Percentiles rank a stretch among this genome's conserved stretches.
phyloP scores from a whole-genome alignment of 2,888 invertebrate species.

The Phyllotreta cruciferae region DNA sequence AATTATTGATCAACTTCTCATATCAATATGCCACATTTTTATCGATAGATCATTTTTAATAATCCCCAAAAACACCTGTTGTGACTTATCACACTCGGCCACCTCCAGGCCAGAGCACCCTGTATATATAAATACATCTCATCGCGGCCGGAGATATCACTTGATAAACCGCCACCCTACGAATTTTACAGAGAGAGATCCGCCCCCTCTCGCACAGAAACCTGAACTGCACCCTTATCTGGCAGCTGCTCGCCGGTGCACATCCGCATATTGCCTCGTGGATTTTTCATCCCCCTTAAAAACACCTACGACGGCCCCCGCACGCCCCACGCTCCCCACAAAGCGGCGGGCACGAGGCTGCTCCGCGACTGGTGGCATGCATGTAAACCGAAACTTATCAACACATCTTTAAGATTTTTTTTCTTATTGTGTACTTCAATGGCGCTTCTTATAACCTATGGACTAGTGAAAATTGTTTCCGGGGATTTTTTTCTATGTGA shows the following conservation, averaged over 20 bases:
- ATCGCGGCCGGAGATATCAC: conserved; percentile 31
- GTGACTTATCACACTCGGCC: conserved; percentile 9
- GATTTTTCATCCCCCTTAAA: conserved; percentile 42
- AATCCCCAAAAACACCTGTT: conserved; percentile 17
- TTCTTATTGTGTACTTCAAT: conserved; percentile 31
- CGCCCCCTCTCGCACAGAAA: conserved; percentile 40
- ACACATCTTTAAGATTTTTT: conserved; percentile 46
- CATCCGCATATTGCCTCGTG: conserved; percentile 45
- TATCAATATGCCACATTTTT: too few species aligned
- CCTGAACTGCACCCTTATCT: conserved; percentile 42
- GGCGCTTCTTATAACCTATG: conserved; percentile 19
- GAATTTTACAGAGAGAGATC: conserved; percentile 28
- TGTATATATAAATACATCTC: conserved; percentile 21
- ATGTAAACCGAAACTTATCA: conserved; percentile 44
- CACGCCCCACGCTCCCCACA: conserved; percentile 28
- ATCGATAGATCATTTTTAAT: neutral
- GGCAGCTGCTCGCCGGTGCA: conserved; percentile 47
- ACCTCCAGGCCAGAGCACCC: neutral
- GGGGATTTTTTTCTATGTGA: too few species aligned
- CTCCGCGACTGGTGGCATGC: conserved; percentile 34
- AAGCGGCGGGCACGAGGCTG: conserved; percentile 23
- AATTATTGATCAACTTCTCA: too few species aligned
- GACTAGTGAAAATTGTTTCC: too few species aligned
- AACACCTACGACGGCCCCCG: conserved; percentile 40
- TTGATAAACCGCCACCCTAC: conserved; percentile 34